These are phyloP conservation scores for Zaprionus bogoriensis DNA, from an alignment of 2,888 invertebrate genomes.

Conservation along the genomic window DNA sequence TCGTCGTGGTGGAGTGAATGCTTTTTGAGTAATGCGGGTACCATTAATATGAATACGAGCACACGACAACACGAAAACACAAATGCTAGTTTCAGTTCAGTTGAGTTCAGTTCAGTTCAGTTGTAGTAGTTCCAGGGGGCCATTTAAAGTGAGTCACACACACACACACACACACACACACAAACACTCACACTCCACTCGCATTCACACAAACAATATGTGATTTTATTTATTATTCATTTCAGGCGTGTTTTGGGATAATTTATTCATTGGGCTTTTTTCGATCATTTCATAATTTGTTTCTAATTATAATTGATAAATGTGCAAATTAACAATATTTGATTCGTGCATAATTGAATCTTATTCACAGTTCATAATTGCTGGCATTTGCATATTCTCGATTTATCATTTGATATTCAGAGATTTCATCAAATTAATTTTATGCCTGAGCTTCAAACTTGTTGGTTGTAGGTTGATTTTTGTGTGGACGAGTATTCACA, in stretches of 20 bases:
- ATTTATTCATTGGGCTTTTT: neutral
- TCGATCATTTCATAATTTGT: neutral
- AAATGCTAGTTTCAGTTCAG: neutral
- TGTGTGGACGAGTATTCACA: neutral
- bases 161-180: neutral
- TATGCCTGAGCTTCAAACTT: too few species aligned
- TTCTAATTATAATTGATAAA: slow-evolving; percentile 2
- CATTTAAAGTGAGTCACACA: neutral
- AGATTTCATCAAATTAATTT: neutral
- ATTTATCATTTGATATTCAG: neutral
- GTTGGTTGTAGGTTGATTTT: too few species aligned
- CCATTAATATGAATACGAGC: slow-evolving; percentile 21
- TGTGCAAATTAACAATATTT: slow-evolving; percentile 7
- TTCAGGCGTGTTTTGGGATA: neutral
- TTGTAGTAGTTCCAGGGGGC: neutral
- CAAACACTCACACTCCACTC: neutral
- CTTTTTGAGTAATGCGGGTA: slow-evolving; percentile 46
- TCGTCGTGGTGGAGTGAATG: slow-evolving; percentile 29
- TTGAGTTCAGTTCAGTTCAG: too few species aligned
- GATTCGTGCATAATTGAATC: neutral
- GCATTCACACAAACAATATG: neutral
- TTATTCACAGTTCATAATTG: neutral
- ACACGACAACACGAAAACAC: neutral
- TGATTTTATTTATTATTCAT: neutral
- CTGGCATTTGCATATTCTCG: neutral